Percentiles rank a stretch among this genome's conserved stretches.
These are phyloP conservation scores for Plebejus anna DNA, from an alignment of 2,888 invertebrate species.

Conservation along the genomic window DNA sequence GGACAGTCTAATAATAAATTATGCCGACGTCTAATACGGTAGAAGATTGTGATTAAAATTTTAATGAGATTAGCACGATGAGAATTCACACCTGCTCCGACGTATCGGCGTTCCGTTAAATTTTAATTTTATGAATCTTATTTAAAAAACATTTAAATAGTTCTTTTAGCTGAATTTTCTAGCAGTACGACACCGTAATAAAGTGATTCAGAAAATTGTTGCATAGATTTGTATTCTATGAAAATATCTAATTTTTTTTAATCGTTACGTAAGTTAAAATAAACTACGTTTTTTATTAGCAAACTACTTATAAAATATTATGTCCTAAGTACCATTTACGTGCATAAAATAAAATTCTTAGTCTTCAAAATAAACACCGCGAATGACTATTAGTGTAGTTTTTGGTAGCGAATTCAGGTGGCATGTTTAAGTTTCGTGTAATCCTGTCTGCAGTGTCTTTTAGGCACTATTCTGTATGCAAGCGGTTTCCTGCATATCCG, in stretches of 20 bases:
- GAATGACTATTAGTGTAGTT: conserved; percentile 1
- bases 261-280: too few species aligned
- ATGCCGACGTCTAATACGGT: conserved; percentile 51
- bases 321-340: too few species aligned
- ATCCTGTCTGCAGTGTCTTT: conserved; percentile 78
- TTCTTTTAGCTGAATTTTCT: conserved; percentile 36
- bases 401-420: conserved; percentile 68
- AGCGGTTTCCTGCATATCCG: conserved; percentile 77
- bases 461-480: conserved; percentile 79
- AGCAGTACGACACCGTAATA: not conserved
- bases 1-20: conserved; percentile 66
- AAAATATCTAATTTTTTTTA: too few species aligned
- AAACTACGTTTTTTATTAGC: too few species aligned
- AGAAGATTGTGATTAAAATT: conserved; percentile 62
- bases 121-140: conserved; percentile 30
- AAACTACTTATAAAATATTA: too few species aligned
- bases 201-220: not conserved
- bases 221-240: not conserved
- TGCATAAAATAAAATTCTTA: too few species aligned
- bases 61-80: conserved; percentile 64
- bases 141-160: conserved; percentile 29
- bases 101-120: conserved; percentile 31
- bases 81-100: conserved; percentile 13
- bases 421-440: conserved; percentile 75
- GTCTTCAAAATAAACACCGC: not conserved